Evolutionary conservation across 92 coral and sea anemone genomes (phyloP).

Genomic region (Diadumene lineata): DNA sequence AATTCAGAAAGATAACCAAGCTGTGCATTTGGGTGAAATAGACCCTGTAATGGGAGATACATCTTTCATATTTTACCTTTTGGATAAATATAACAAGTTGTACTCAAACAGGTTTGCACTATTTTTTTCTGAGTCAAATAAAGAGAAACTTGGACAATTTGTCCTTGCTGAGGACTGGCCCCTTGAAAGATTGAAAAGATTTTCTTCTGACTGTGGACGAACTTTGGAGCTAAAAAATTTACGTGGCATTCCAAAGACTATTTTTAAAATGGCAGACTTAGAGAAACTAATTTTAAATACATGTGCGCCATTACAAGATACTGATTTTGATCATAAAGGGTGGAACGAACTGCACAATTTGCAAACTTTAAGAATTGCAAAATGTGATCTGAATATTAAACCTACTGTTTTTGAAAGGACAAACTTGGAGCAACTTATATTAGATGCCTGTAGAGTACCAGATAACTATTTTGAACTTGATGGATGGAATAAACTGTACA

Average conservation of each 20-base stretch:
- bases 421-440: too few species aligned
- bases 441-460: too few species aligned
- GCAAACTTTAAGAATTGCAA: too few species aligned
- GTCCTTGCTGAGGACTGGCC: conserved; percentile 53
- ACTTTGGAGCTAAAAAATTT: conserved; percentile 30
- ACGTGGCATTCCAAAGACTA: conserved; percentile 51
- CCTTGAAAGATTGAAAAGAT: conserved; percentile 26
- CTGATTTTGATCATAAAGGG: conserved; percentile 17
- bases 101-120: conserved; percentile 37
- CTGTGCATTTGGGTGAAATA: conserved; percentile 2
- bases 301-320: conserved; percentile 31
- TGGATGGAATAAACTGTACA: conserved; percentile 33
- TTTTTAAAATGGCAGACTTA: conserved; percentile 36
- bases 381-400: too few species aligned
- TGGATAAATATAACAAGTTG: conserved; percentile 40
- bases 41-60: conserved; percentile 33
- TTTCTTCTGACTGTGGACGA: conserved; percentile 32
- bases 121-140: conserved; percentile 43
- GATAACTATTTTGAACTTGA: conserved; percentile 17
- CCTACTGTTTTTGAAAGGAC: too few species aligned
- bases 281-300: conserved; percentile 20
- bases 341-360: conserved; percentile 37
- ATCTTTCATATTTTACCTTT: conserved; percentile 42
- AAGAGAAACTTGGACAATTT: conserved; percentile 35
- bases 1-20: background rate